Evolutionary conservation across 92 coral and sea anemone genomes (phyloP), one percentile per base, ranked within the genome.

Genomic region (Nematostella vectensis): DNA sequence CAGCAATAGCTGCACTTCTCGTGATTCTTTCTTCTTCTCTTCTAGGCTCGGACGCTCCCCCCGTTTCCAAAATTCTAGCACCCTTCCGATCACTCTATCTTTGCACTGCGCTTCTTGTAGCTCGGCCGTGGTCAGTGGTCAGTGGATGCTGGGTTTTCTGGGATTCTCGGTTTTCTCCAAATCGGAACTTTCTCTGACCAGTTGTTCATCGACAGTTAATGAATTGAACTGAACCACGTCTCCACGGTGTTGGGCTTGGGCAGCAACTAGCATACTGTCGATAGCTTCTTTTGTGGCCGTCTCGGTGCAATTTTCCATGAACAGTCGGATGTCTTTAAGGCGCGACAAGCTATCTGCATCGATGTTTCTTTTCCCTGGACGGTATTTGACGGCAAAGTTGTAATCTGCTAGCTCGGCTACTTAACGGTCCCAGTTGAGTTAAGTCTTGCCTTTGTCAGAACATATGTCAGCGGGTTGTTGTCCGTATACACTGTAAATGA

Each of bases 381-480:
- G 58, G 17, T 69, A 69, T 30, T 62, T 71, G 38, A 75, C 68
- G 10, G 65, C 54, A 60, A 75, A 75, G 25, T 68, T 60, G 65
- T 53, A 75, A 38, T 68, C 70, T 0, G 82, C 65, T 3, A 75
- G 42, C 59, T 74, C 75, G 18, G 62, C 68, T 53, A 75, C 50
- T 69, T 69, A 74, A 51, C 75, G 64, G 30, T 57, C 31, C 81
- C 76, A 29, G 76, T 59, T 18, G 68, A 67, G 17, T 59, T 50
- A 10, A 67, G 69, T 52, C 60, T 75, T 39, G 76, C 81, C 2
- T 72, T 45, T 40, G 76, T 58, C 3, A 67, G 50, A 6, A 52
- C 63, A 58, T 59, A 72, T 20, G 69, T 77, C 44, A 77, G 57
- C 48, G 71, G 78, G 25, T 62, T 54, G 18, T 71, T 62, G 47